Evolutionary conservation across 2,797 vertebrate genomes (phyloP).

Genomic region (Natrix natrix): DNA sequence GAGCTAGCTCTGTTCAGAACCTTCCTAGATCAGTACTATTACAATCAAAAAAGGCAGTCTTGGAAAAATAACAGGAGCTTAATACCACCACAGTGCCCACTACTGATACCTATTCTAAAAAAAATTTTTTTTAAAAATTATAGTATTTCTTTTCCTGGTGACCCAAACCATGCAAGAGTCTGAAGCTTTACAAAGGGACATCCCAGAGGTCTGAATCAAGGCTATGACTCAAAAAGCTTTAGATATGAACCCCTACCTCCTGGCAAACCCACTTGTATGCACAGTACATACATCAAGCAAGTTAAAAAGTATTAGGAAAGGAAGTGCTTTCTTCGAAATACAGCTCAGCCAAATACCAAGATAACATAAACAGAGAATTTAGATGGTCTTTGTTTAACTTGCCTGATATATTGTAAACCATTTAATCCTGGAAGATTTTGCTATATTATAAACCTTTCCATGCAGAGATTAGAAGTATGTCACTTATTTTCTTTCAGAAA

Average conservation of each 20-base stretch:
- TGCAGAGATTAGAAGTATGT: constrained; percentile 30
- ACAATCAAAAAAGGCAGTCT: too few species aligned
- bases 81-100: not conserved
- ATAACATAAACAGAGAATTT: constrained; percentile 35
- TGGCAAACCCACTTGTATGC: not conserved
- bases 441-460: constrained; percentile 49
- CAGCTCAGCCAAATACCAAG: constrained; percentile 27
- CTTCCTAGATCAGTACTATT: not conserved
- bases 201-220: not conserved
- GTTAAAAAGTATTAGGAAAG: not conserved
- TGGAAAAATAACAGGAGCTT: not conserved
- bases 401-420: constrained; percentile 30
- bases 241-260: not conserved
- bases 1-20: not conserved
- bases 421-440: constrained; percentile 33
- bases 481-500: constrained; percentile 46
- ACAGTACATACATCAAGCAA: not conserved
- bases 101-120: not conserved
- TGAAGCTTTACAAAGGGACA: too few species aligned
- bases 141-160: not conserved
- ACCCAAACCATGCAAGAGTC: not conserved
- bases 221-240: not conserved
- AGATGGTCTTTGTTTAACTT: constrained; percentile 48
- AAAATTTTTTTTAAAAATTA: too few species aligned
- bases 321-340: constrained; percentile 29